Evolutionary conservation across 1,140 invertebrate genomes (phyloP), one percentile per base, ranked within the genome.

Genomic region (Ctenoplectra terminalis): DNA sequence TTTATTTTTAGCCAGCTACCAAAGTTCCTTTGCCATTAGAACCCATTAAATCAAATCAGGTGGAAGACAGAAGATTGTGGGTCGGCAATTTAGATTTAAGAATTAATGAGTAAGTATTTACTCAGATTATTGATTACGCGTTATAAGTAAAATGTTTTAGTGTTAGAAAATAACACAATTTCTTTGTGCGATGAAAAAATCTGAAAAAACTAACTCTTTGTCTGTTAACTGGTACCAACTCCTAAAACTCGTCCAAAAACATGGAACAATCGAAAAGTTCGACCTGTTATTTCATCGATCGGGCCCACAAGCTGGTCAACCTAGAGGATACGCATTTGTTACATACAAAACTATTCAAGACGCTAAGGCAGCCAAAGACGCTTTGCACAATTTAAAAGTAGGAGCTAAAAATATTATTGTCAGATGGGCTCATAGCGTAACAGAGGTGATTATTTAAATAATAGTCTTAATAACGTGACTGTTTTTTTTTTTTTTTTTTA

Each of bases 281-380:
- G 98, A 99, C 94, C 96, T 98, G 93, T 95, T 99, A 71, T 98
- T 98, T 92, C 97, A 99, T 92, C 97, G 97, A 85, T 96, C 96
- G 81, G 98, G 98, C 73, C 97, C 97, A 67, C 95, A 97, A 89
- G 96, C 96, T 89, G 98, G 98, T 60, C 97, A 98, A 91, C 97
- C 98, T 1, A 94, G 98, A 84, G 98, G 98, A n/a, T 99, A 98
- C 92, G 98, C 98, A 48, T 99, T 99, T 94, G 97, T 98, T 37
- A 98, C 97, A 0, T 99, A 97, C 90, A 95, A 96, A 87, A 94
- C 90, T 0, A 92, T 95, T 66, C 94, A 96, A 84, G 95, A 96
- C 89, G 96, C 97, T 2, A 90, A 95, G 43, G 93, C 91, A 81
- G 97, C 97, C 0, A 96, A 96, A 93, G 93, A 95, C 56, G 94